Conservation (phyloP, 2,113 vertebrate species). For the Thunnus thynnus region DNA sequence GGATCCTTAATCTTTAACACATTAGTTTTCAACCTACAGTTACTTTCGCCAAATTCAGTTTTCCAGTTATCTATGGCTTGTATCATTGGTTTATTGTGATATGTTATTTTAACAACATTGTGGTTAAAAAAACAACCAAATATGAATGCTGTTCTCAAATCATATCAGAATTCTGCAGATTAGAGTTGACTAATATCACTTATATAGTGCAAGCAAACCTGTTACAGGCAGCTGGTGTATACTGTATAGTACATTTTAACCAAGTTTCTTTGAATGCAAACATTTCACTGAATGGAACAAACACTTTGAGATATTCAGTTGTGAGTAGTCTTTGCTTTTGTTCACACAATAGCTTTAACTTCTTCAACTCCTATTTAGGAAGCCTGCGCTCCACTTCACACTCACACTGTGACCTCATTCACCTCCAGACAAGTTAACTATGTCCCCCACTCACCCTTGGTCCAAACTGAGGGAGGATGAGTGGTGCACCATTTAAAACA, state of each 20-base stretch:
- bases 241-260: constrained; percentile 15
- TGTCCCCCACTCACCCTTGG: constrained; percentile 52
- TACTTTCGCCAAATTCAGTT: not conserved
- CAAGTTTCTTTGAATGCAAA: constrained; percentile 37
- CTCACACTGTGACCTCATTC: constrained; percentile 65
- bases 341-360: constrained; percentile 52
- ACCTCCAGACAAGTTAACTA: constrained; percentile 77
- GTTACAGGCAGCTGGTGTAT: not conserved
- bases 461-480: constrained; percentile 63
- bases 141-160: not conserved
- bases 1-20: not conserved
- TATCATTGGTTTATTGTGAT: not conserved
- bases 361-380: constrained; percentile 47
- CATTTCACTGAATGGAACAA: constrained; percentile 41
- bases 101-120: constrained; percentile 2
- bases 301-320: constrained; percentile 37
- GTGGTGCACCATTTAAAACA: constrained; percentile 71
- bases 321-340: constrained; percentile 35
- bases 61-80: too few species aligned
- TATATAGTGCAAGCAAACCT: not conserved
- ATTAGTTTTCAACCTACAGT: not conserved
- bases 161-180: not conserved
- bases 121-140: not conserved
- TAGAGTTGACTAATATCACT: not conserved
- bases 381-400: constrained; percentile 64